Evolutionary conservation across 2,888 invertebrate genomes (phyloP), one percentile per base, ranked within the genome.

Genomic region (Leptopilina myrica): DNA sequence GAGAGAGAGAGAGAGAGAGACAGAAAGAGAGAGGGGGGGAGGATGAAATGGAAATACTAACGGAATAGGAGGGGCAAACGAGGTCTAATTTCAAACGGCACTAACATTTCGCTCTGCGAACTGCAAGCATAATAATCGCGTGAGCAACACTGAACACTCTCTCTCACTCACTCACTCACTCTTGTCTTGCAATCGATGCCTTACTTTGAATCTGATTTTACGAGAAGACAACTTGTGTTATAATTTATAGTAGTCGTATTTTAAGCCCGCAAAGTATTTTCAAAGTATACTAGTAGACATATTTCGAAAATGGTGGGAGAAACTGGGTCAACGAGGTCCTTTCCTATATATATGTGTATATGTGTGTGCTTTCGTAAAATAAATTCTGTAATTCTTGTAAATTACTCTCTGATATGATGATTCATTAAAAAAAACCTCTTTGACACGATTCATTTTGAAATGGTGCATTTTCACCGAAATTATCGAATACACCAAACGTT

Each of bases 21-120:
- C 1, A 20, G 20, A 20, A 56, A 62, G 7, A 8, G 20, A 15
- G 62, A 8, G 56, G 33, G n/a, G 73, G 79, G 53, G 76, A 80
- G 76, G 79, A 43, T 53, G 64, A 33, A 14, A 46, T 56, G 76
- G 78, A 78, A 40, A 65, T 46, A 64, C 75, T 79, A 83, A 80
- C 82, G 82, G 80, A 82, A 82, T 81, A 80, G 83, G 81, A 84
- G 82, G 81, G 84, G 83, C 83, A 77, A 62, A 64, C 64, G 64
- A 64, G 85, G 81, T 86, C 86, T 87, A 88, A 87, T 87, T 88
- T 80, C 83, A 80, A 85, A 81, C 84, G 84, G 81, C 83, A 86
- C 86, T 85, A 86, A 85, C 85, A 85, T 87, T 85, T 86, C 81
- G 81, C 82, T 82, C 83, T 78, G 85, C 84, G 80, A 84, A 81